Percentiles rank a stretch among this genome's conserved stretches.
Evolutionary conservation across 1,140 invertebrate genomes (phyloP).

Genomic region (Portunus trituberculatus): DNA sequence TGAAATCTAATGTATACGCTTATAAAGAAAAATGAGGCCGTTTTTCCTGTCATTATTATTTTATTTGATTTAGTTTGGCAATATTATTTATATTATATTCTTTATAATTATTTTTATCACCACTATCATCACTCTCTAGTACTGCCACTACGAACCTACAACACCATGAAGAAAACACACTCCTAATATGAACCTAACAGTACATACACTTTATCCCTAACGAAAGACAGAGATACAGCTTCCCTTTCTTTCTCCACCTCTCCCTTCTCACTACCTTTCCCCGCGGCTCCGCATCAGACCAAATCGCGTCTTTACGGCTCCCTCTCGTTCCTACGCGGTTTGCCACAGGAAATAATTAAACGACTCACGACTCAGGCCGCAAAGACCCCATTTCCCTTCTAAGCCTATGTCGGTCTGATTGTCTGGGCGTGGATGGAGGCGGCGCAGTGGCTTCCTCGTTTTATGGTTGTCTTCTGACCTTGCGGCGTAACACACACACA

Average conservation of each 20-base stretch:
- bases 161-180: too few relatives aligned
- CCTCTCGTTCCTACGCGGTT: background rate
- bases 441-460: background rate
- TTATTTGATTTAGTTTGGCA: too few relatives aligned
- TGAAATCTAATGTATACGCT: background rate
- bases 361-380: background rate
- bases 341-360: constrained; percentile 14
- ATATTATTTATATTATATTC: too few relatives aligned
- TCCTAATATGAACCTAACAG: too few relatives aligned
- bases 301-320: background rate
- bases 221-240: too few relatives aligned
- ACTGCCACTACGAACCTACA: too few relatives aligned
- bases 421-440: background rate
- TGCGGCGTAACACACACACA: background rate
- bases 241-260: background rate
- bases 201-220: too few relatives aligned
- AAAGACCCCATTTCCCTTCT: background rate
- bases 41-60: too few relatives aligned
- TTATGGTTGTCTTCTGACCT: background rate
- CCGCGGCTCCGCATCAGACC: too few relatives aligned
- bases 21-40: too few relatives aligned
- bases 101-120: too few relatives aligned
- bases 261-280: background rate
- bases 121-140: too few relatives aligned
- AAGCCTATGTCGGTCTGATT: background rate